Conservation (phyloP, 2,888 invertebrate genomes). For the Andrena bicolor region DNA sequence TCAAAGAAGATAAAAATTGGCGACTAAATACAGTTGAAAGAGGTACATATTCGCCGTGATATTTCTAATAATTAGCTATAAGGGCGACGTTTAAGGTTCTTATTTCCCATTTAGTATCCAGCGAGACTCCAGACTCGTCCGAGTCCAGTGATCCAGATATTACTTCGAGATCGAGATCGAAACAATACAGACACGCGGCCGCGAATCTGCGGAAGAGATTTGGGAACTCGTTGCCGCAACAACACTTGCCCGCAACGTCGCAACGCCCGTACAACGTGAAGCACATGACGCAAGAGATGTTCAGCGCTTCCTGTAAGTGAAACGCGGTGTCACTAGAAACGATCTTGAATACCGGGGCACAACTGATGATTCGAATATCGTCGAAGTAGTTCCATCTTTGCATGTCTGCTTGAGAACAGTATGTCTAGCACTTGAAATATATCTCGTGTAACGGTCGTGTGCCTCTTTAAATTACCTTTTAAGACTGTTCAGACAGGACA, state of each 20-base stretch:
- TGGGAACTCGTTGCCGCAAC: slow-evolving; percentile 80
- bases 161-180: slow-evolving; percentile 77
- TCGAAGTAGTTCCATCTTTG: slow-evolving; percentile 1
- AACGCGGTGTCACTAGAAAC: not conserved
- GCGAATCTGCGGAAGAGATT: slow-evolving; percentile 81
- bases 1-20: slow-evolving; percentile 84
- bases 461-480: not conserved
- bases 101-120: slow-evolving; percentile 76
- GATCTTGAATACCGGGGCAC: not conserved
- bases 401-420: not conserved
- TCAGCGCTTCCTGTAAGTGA: slow-evolving; percentile 84
- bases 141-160: slow-evolving; percentile 83
- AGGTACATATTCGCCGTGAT: slow-evolving; percentile 75
- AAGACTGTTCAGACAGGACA: slow-evolving; percentile 15
- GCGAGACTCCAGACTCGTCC: slow-evolving; percentile 82
- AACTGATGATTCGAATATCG: not conserved
- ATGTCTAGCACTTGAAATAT: too few relatives aligned
- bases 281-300: slow-evolving; percentile 85
- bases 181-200: slow-evolving; percentile 78
- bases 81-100: not conserved
- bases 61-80: not conserved
- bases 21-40: slow-evolving; percentile 83
- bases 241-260: slow-evolving; percentile 78
- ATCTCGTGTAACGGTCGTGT: too few relatives aligned
- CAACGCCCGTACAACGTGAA: slow-evolving; percentile 83